A percentile compares a stretch with the other conserved stretches of the same genome.
phyloP scores from a whole-genome alignment of 2,113 vertebrate species.

The Origma solitaria region DNA sequence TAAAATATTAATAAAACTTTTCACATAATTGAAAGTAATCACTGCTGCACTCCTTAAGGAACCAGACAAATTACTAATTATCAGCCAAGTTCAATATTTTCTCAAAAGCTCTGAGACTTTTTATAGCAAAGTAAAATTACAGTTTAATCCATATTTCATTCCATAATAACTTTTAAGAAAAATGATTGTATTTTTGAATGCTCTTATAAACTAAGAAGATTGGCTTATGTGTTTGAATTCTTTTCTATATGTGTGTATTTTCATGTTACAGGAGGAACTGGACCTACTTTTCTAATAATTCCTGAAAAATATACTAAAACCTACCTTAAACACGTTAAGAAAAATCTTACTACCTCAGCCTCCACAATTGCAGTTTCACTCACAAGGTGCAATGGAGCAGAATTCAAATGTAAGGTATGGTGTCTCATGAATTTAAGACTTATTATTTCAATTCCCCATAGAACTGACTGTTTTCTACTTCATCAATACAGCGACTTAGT shows the following conservation, averaged over 20 bases:
- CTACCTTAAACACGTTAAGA: background rate
- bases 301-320: background rate
- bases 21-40: background rate
- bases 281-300: background rate
- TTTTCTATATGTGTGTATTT: background rate
- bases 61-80: background rate
- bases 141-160: background rate
- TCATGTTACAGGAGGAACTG: background rate
- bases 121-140: background rate
- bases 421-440: background rate
- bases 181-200: background rate
- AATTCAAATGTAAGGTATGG: conserved; percentile 24
- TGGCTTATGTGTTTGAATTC: background rate
- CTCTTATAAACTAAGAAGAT: background rate
- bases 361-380: background rate
- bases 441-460: conserved; percentile 1
- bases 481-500: conserved; percentile 38
- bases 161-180: background rate
- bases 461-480: conserved; percentile 42
- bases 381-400: background rate
- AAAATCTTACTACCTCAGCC: background rate
- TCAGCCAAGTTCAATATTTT: background rate
- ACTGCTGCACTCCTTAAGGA: background rate
- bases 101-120: background rate
- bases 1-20: background rate